Evolutionary conservation across 2,797 vertebrate species (phyloP).

Genomic region (Falco columbarius): DNA sequence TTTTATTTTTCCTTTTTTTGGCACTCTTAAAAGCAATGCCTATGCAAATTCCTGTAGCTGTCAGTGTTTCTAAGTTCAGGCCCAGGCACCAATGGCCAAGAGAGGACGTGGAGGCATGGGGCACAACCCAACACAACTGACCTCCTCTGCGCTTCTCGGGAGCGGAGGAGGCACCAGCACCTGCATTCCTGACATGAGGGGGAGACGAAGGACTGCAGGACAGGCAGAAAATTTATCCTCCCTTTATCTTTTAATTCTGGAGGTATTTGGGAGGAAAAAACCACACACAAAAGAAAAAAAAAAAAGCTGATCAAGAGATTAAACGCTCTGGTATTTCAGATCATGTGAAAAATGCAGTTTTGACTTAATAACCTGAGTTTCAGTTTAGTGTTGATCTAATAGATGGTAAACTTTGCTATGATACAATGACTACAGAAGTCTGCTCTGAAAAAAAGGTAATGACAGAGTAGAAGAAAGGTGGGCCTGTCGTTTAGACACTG

Average conservation of each 20-base stretch:
- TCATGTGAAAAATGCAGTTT: background rate
- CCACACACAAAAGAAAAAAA: background rate
- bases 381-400: background rate
- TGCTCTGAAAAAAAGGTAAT: background rate
- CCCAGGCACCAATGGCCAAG: background rate
- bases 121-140: background rate
- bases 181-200: background rate
- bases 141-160: fast-evolving
- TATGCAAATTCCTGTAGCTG: fast-evolving
- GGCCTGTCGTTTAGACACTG: background rate
- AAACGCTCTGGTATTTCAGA: conserved; percentile 25
- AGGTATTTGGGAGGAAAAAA: background rate
- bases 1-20: background rate
- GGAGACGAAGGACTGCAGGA: background rate
- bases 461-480: background rate
- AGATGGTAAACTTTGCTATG: background rate
- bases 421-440: background rate
- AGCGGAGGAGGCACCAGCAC: background rate
- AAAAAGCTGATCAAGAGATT: conserved; percentile 29
- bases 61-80: background rate
- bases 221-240: background rate
- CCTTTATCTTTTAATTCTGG: background rate
- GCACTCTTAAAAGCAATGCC: background rate
- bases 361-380: background rate
- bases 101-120: fast-evolving